Conservation (phyloP, 2,113 vertebrate species). For the Lycaon pictus region DNA sequence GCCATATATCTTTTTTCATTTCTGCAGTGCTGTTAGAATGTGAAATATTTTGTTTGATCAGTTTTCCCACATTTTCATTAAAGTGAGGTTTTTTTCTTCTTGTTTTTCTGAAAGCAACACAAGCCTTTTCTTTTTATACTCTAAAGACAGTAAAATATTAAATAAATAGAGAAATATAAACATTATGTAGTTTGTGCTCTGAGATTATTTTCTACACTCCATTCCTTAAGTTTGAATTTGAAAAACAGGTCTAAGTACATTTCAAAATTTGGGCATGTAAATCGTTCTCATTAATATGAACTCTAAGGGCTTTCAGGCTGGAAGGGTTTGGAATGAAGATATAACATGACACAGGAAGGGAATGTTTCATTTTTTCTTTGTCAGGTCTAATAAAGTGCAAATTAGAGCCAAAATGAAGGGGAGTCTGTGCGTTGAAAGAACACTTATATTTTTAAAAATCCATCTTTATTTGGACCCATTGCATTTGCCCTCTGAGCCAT, state of each 20-base stretch:
- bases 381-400: not conserved
- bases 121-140: not conserved
- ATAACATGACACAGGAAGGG: not conserved
- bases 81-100: not conserved
- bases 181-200: not conserved
- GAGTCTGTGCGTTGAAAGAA: not conserved
- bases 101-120: not conserved
- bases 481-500: not conserved
- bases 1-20: not conserved
- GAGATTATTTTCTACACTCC: not conserved
- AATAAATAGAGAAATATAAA: not conserved
- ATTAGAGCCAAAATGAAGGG: not conserved
- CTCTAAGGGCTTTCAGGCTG: not conserved
- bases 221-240: not conserved
- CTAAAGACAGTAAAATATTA: constrained; percentile 17
- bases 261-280: not conserved
- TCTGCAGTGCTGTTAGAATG: not conserved
- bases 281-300: not conserved
- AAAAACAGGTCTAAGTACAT: not conserved
- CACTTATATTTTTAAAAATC: not conserved
- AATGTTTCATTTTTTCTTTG: not conserved
- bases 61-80: not conserved
- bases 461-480: not conserved
- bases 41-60: constrained; percentile 32
- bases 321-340: not conserved